These are phyloP conservation scores for Sogatella furcifera DNA, from an alignment of 1,140 invertebrate genomes.

Conservation along the genomic window DNA sequence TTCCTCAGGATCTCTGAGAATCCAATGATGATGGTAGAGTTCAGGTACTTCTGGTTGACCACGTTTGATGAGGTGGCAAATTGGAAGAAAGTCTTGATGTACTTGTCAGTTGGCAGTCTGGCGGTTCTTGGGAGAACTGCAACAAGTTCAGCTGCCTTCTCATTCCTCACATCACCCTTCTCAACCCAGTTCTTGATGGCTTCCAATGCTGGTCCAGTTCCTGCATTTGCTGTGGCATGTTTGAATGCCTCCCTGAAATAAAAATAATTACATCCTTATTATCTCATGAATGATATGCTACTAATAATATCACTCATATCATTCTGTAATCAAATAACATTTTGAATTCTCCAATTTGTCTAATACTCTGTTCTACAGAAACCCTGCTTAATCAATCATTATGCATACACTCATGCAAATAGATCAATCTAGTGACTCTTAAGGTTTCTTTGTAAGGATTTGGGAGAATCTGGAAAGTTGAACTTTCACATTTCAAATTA, in stretches of 20 bases:
- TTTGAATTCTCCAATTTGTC: no score
- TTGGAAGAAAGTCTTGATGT: conserved; percentile 43
- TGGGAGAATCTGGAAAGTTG: no score
- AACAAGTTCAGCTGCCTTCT: conserved; percentile 44
- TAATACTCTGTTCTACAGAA: no score
- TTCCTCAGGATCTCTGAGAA: conserved; percentile 45
- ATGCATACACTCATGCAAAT: no score
- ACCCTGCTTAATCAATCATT: no score
- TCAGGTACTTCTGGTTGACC: conserved; percentile 34
- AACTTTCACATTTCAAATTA: no score
- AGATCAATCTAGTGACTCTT: no score
- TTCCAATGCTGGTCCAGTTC: conserved; percentile 51
- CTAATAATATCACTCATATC: no score
- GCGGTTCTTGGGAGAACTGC: conserved; percentile 36
- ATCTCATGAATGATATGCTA: no score
- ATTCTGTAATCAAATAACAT: no score
- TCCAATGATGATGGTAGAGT: conserved; percentile 40
- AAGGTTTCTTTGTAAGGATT: no score
- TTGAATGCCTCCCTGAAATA: conserved; percentile 35
- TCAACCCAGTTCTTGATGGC: conserved; percentile 47
- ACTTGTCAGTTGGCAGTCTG: conserved; percentile 47
- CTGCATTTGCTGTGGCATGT: conserved; percentile 48
- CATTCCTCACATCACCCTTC: conserved; percentile 36
- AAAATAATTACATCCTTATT: no score
- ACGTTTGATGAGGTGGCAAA: conserved; percentile 39